Base-by-base conservation (phyloP, 2,797 vertebrate species). In the Sebastes iracundus region DNA sequence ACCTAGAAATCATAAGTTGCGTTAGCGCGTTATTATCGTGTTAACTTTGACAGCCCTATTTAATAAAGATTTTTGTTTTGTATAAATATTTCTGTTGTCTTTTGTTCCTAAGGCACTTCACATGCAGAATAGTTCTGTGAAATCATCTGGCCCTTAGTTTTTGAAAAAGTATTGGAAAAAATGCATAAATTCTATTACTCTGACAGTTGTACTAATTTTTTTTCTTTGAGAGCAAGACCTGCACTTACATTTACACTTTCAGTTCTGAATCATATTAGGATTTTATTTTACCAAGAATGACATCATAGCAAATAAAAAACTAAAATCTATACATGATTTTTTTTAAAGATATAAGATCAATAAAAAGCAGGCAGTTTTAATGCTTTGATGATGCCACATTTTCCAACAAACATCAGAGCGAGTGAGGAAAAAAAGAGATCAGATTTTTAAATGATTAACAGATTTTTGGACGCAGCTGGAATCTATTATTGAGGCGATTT, bases 401-500 rank as follows among this genome's bases (percentile, higher is more conserved):
- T 93, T 94, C 86, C 87, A 85, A 89, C 83, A 91, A 89, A 93
- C 77, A 88, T 74, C 79, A 86, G 60, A 33, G 9, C 52, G 25
- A 89, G 82, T 79, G 68, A 87, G 72, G 84, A 82, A 81, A 77
- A 76, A 72, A 72, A 55, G 23, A 64, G 63, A 81, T 86, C n/a
- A 85, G 80, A 90, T 90, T 91, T 90, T 82, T 22, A 90, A 93
- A 92, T 86, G 83, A 92, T 90, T 86, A 92, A 90, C 84, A 92
- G 79, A 89, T 87, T 88, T 86, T 75, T 81, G 38, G 56, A 66
- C 42, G 74, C 93, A 95, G 84, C 91, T 93, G 94, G 93, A 88
- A 90, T 88, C 84, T 80, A 94, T 95, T 94, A 95, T 80, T 72
- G 60, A 88, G 83, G 63, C 68, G 61, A 95, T 94, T 91, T 94